These are phyloP conservation scores for Antechinus flavipes DNA, from an alignment of 2,113 vertebrate genomes.

Conservation along the genomic window DNA sequence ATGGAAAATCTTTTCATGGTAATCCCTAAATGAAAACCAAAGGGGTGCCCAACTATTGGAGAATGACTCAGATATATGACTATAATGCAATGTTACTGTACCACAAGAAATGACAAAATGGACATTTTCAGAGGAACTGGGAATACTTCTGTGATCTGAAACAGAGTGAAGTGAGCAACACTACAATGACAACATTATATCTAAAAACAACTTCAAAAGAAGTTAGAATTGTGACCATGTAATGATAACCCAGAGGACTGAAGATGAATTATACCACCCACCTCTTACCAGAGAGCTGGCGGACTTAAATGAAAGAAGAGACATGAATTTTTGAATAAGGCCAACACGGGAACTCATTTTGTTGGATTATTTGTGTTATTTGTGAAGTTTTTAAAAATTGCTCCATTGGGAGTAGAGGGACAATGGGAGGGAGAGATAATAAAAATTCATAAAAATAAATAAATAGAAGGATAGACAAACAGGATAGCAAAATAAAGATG, in stretches of 20 bases:
- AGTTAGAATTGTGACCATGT: background rate
- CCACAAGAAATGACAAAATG: background rate
- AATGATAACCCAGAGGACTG: background rate
- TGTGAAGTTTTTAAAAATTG: background rate
- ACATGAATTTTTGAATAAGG: background rate
- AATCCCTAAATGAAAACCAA: background rate
- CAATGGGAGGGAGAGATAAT: background rate
- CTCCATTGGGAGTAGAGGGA: background rate
- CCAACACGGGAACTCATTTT: background rate
- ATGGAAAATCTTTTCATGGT: background rate
- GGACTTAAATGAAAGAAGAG: background rate
- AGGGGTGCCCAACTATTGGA: background rate
- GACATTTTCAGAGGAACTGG: background rate
- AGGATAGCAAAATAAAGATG: background rate
- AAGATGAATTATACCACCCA: background rate
- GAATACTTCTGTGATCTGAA: background rate
- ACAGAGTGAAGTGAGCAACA: background rate
- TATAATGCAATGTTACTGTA: background rate
- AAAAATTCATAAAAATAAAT: background rate
- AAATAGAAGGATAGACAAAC: background rate
- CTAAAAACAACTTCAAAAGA: background rate
- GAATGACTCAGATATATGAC: background rate
- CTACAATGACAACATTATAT: background rate
- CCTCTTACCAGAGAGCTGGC: background rate
- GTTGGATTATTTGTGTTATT: background rate